phyloP scores from a whole-genome alignment of 2,888 invertebrate genomes.

The Conus canariensis region DNA sequence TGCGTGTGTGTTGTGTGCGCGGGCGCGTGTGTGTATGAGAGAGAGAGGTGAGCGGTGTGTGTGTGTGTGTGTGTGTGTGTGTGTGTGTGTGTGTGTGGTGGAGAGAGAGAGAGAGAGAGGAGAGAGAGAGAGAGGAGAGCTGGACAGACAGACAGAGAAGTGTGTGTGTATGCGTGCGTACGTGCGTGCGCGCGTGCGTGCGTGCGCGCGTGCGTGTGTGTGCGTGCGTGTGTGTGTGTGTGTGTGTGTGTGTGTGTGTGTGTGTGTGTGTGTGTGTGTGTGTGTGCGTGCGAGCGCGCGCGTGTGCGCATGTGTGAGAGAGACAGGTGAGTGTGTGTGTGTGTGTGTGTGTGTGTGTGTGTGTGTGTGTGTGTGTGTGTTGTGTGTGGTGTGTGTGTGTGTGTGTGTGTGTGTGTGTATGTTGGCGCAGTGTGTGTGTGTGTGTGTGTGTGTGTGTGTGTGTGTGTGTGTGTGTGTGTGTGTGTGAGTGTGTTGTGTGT shows the following conservation, averaged over 20 bases:
- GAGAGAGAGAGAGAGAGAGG: too few species aligned
- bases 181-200: neutral
- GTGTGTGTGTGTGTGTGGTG: too few species aligned
- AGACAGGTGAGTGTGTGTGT: neutral
- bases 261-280: neutral
- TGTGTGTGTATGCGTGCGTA: neutral
- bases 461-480: too few species aligned
- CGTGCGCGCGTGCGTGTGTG: too few species aligned
- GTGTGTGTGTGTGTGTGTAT: neutral
- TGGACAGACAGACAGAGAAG: too few species aligned
- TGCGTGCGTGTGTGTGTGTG: neutral
- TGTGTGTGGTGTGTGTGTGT: neutral
- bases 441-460: neutral
- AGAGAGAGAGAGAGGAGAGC: too few species aligned
- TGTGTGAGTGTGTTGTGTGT: too few species aligned
- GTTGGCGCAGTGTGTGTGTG: neutral
- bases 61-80: neutral
- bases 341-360: neutral
- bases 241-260: neutral
- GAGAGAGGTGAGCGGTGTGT: too few species aligned
- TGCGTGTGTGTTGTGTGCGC: neutral
- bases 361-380: too few species aligned
- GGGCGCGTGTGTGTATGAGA: too few species aligned
- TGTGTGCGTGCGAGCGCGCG: too few species aligned
- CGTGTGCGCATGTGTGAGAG: too few species aligned